Base-by-base conservation (phyloP, 2,888 invertebrate species). In the Fragum sueziense region DNA sequence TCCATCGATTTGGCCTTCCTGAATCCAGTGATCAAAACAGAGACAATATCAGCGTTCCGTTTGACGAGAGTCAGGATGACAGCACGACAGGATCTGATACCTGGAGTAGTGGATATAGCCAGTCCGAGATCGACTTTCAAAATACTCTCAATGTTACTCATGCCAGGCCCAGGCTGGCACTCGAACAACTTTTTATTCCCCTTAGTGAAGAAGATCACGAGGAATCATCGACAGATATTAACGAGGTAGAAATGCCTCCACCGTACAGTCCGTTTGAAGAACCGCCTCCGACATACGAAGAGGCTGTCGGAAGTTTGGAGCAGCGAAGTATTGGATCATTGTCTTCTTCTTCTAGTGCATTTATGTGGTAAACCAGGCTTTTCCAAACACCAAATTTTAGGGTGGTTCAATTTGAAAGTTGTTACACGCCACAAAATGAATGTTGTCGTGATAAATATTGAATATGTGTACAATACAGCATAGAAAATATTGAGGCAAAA, bases 231-330 rank as follows among this genome's bases (percentile, higher is more conserved):
- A 47, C 22, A 25, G 69, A 71, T 7, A 9, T 70, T 27, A 47
- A 72, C 7, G 71, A 72, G 34, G 74, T 78, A 0, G 59, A 79
- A 37, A 76, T 76, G 34, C 82, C 86, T 1, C 89, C 89, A 20
- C 88, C 89, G 1, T 88, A 89, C 59, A 71, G 68, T 70, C 84
- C 82, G n/a, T 78, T 72, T 29, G 76, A 79, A 67, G 87, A 86
- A 29, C 86, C 84, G 14, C 89, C 89, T 9, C 89, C 89, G 0
- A 76, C 83, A 1, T 89, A 89, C 47, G 89, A 88, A 61, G 89
- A 89, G 74, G 89, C 87, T 17, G 80, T 85, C 0, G 81, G 74
- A 4, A n/a, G 37, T 27, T 29, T 29, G 11, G 75, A 76, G 14
- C 54, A 78, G 31, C 20, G 73, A 25, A 79, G 79, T 29, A 41